Base-by-base conservation (phyloP, 2,888 invertebrate genomes). In the Pterostichus madidus region DNA sequence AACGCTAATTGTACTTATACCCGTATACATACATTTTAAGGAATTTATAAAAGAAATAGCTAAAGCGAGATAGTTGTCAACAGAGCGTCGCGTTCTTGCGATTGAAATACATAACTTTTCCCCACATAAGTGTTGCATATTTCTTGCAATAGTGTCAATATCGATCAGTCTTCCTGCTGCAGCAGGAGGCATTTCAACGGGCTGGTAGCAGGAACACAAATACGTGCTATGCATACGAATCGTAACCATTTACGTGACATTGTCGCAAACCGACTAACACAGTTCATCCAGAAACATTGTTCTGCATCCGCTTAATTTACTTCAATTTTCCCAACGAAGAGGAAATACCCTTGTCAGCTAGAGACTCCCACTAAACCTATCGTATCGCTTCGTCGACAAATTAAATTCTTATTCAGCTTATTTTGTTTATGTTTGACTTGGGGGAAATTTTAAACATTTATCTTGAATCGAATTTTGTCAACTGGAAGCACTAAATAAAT, bases 391-490 rank as follows among this genome's bases (percentile, higher is more conserved):
- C 32, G 68, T 31, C 52, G 52, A 7, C 49, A 52, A 75, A 75
- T 75, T 75, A 75, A 75, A 75, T 75, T 75, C 52, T 75, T 52
- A 75, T 75, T 75, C 75, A 7, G 17, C 32, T 78, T 52, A 52
- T 59, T 82, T 53, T 44, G 77, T 84, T 71, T 44, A 71, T 44
- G 44, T 71, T 71, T 71, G 46, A 71, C 44, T 68, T 71, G 32
- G n/a, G 56, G 17, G 13, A 56, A 53, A 46, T 17, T 71, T 24
- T 44, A 44, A 44, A 71, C 44, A 71, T 71, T 71, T 71, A 71
- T 71, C 46, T 15, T 71, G 68, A 13, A 17, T 44, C 32, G 15
- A 13, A 15, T 44, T 39, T 71, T 71, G 68, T 44, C 44, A 71
- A 71, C 68, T 44, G 24, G 39, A 71, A 15, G 17, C 17, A 39